A percentile compares a stretch with the other conserved stretches of the same genome.
These are phyloP conservation scores for Catajapyx aquilonaris DNA, from an alignment of 1,140 invertebrate species.

Conservation along the genomic window DNA sequence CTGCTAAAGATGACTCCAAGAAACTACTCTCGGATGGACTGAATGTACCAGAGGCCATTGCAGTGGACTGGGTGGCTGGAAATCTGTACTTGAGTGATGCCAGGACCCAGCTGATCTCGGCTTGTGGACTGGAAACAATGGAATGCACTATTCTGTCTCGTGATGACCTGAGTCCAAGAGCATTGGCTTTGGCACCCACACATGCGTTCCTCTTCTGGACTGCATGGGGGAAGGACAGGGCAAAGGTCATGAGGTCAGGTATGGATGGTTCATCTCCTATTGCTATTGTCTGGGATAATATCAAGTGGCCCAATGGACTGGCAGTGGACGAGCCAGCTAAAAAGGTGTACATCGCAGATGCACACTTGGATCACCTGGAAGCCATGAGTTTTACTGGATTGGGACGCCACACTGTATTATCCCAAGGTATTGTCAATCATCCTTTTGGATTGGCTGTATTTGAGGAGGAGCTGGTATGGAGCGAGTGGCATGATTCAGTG, in stretches of 20 bases:
- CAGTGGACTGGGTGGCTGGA: conserved; percentile 24
- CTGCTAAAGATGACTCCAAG: too few species aligned
- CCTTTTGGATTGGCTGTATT: conserved; percentile 31
- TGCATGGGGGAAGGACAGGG: conserved; percentile 28
- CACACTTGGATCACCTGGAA: conserved; percentile 25
- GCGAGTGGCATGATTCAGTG: too few species aligned
- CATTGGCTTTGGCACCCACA: too few species aligned
- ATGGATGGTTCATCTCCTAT: conserved; percentile 28
- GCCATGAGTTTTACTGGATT: conserved; percentile 26
- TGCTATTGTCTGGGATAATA: conserved; percentile 27
- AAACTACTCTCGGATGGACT: too few species aligned
- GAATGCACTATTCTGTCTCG: conserved; percentile 17
- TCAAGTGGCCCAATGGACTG: conserved; percentile 26
- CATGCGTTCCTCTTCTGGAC: conserved; percentile 27
- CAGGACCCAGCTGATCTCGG: conserved; percentile 19
- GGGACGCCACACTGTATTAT: too few species aligned
- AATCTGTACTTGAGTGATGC: conserved; percentile 27
- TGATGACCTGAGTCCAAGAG: too few species aligned
- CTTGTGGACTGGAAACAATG: conserved; percentile 14
- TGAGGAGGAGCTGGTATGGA: conserved; percentile 32
- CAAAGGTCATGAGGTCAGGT: conserved; percentile 26
- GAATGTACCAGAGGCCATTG: conserved; percentile 19
- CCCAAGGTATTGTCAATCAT: too few species aligned
- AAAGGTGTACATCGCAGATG: conserved; percentile 24
- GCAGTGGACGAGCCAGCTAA: conserved; percentile 28